These are phyloP conservation scores for Schrankia costaestrigalis DNA, from an alignment of 2,888 invertebrate species.

Conservation along the genomic window DNA sequence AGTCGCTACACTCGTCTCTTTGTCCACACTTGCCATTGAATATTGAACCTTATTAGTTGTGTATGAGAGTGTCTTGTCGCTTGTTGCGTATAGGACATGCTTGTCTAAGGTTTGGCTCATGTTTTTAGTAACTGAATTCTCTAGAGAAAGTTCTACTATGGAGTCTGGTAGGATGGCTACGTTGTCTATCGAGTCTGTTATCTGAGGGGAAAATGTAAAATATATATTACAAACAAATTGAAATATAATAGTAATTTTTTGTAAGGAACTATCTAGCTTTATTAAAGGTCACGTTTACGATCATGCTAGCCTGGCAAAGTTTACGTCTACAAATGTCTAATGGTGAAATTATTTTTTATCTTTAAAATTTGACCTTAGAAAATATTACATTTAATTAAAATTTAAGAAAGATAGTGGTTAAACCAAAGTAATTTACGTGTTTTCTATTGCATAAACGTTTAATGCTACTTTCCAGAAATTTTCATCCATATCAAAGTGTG, in stretches of 20 bases:
- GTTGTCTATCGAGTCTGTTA: conserved; percentile 69
- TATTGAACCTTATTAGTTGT: conserved; percentile 60
- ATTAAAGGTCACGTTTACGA: too few relatives aligned
- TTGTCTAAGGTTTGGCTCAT: conserved; percentile 71
- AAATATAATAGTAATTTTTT: not conserved
- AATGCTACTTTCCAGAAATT: too few relatives aligned
- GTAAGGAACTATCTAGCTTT: not conserved
- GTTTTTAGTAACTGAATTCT: conserved; percentile 67
- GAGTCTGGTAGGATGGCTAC: conserved; percentile 69
- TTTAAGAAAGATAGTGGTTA: too few relatives aligned
- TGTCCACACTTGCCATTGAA: conserved; percentile 62
- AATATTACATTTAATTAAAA: too few relatives aligned
- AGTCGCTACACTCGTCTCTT: conserved; percentile 35
- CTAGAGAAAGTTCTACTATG: conserved; percentile 70
- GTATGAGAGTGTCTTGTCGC: conserved; percentile 59
- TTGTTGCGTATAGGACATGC: conserved; percentile 60
- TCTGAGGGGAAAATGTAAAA: too few relatives aligned
- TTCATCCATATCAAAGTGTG: too few relatives aligned
- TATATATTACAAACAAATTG: not conserved
- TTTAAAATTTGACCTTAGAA: too few relatives aligned
- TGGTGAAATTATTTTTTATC: too few relatives aligned
- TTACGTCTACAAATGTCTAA: too few relatives aligned
- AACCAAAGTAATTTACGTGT: too few relatives aligned
- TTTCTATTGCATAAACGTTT: too few relatives aligned
- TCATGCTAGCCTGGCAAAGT: too few relatives aligned